Evolutionary conservation across 2,113 vertebrate species (phyloP).

Genomic region (Benitochromis conjunctus): DNA sequence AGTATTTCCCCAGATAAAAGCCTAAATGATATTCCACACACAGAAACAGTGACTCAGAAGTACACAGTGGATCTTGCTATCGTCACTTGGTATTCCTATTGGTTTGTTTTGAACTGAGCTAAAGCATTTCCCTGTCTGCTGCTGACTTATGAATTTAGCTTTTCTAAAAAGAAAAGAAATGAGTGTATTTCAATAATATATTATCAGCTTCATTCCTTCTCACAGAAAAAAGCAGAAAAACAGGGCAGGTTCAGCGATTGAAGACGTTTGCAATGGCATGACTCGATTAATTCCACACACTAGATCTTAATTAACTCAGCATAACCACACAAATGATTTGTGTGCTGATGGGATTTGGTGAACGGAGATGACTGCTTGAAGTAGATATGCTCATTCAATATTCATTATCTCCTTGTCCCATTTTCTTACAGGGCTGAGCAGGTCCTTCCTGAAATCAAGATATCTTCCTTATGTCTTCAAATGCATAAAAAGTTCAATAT

Average conservation of each 20-base stretch:
- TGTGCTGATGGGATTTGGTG: slow-evolving; percentile 56
- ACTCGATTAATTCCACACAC: slow-evolving; percentile 49
- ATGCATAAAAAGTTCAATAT: slow-evolving; percentile 11
- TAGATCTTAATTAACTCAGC: slow-evolving; percentile 61
- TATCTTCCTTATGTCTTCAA: slow-evolving; percentile 16
- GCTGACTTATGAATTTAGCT: not conserved
- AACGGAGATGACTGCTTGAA: slow-evolving; percentile 52
- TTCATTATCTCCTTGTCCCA: slow-evolving; percentile 50
- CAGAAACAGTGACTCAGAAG: slow-evolving; percentile 14
- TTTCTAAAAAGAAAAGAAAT: not conserved
- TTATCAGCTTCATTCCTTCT: not conserved
- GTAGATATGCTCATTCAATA: slow-evolving; percentile 60
- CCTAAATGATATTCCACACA: slow-evolving; percentile 29
- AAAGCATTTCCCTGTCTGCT: not conserved
- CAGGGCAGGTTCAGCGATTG: slow-evolving; percentile 13
- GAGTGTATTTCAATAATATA: not conserved
- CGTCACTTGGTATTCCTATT: not conserved
- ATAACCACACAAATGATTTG: slow-evolving; percentile 55
- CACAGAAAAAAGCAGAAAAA: not conserved
- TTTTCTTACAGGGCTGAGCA: slow-evolving; percentile 32
- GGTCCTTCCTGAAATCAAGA: slow-evolving; percentile 40
- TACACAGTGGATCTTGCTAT: slow-evolving; percentile 7
- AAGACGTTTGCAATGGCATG: slow-evolving; percentile 29
- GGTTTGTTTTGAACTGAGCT: not conserved
- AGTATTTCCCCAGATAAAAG: slow-evolving; percentile 55